These are phyloP conservation scores for Brachionus manjavacas DNA, from an alignment of 1,140 invertebrate species.

Conservation along the genomic window DNA sequence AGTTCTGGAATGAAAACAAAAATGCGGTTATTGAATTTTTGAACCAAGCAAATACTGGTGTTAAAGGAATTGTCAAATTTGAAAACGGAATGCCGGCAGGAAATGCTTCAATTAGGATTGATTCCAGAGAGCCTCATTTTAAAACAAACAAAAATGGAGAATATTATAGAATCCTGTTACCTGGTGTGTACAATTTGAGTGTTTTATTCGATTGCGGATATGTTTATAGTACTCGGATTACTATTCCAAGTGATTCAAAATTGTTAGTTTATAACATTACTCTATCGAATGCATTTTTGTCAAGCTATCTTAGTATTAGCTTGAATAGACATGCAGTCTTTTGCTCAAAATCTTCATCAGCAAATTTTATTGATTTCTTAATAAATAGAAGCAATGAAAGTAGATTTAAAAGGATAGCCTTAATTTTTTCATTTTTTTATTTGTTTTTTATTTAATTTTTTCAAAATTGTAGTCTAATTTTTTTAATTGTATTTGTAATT, in stretches of 20 bases:
- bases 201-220: not conserved
- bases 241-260: not conserved
- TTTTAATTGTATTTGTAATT: no score
- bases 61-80: slow-evolving; percentile 41
- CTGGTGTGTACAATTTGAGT: slow-evolving; percentile 19
- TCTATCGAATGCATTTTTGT: not conserved
- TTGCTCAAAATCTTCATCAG: not conserved
- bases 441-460: not conserved
- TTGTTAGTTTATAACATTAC: not conserved
- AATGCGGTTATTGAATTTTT: slow-evolving; percentile 12
- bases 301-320: not conserved
- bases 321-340: not conserved
- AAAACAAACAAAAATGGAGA: slow-evolving; percentile 37
- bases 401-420: not conserved
- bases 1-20: slow-evolving; percentile 15
- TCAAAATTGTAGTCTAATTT: not conserved
- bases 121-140: slow-evolving; percentile 15
- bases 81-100: slow-evolving; percentile 11
- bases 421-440: not conserved
- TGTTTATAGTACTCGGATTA: not conserved
- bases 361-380: not conserved
- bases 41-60: slow-evolving; percentile 6
- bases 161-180: slow-evolving; percentile 5
- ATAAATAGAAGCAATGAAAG: not conserved
- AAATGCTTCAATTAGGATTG: not conserved